Base-by-base conservation (phyloP, 2,888 invertebrate species). In the Phrixothrix hirtus region DNA sequence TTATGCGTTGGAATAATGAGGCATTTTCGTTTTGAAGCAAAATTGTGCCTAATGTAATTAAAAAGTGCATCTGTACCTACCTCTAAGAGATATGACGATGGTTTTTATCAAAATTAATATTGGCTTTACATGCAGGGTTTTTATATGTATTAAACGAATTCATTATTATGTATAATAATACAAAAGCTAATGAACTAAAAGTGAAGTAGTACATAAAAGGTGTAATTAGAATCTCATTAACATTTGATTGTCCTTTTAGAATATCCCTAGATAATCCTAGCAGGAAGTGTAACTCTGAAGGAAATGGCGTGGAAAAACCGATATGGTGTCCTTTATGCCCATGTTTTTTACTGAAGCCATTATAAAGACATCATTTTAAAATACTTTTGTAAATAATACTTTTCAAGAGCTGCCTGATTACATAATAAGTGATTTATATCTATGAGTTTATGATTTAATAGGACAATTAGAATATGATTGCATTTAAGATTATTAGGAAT, bases 221-320 rank as follows among this genome's bases (percentile, higher is more conserved):
- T 35, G 43, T 54, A 54, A 54, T 54, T 54, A 54, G 48, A 49
- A 44, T 54, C 45, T 49, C 48, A 49, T 54, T 54, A 54, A 54
- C 54, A 54, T 54, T 54, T 48, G 44, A 54, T 48, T 54, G 54
- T 49, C 54, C 54, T 54, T 54, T 44, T 34, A 37, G 52, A 47
- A 44, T 47, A 47, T 15, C 44, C 42, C 14, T 37, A 44, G 48
- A 54, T 54, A 54, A 54, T 49, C 44, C 29, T 14, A 35, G 37
- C 35, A 44, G 29, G 39, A 37, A 54, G 41, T 38, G 32, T 26
- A 37, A 39, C 44, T 49, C 45, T 29, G 45, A 16, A 38, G 44
- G 48, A 54, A 54, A 54, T 54, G 48, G 49, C 16, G 48, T 30
- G 54, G 54, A 54, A 54, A 54, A 54, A 53, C 48, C 54, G 54